phyloP scores from a whole-genome alignment of 2,113 vertebrate species.

The Salvelinus namaycush region DNA sequence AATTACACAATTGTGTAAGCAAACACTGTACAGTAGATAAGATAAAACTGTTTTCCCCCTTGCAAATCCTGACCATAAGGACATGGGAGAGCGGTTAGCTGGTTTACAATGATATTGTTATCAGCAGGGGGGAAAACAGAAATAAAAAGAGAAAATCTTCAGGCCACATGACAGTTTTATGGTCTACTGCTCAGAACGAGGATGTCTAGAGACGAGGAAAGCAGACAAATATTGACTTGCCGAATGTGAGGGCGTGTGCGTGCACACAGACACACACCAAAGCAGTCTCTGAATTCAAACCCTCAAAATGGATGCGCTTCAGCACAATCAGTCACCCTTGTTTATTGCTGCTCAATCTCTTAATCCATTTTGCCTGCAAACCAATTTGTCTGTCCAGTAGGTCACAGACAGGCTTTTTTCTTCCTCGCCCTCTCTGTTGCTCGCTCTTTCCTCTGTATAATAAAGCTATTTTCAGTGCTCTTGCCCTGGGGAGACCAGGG shows the following conservation, averaged over 20 bases:
- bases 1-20: conserved; percentile 44
- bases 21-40: conserved; percentile 52
- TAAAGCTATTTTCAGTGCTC: conserved; percentile 59
- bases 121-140: conserved; percentile 58
- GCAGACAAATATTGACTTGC: conserved; percentile 78
- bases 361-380: conserved; percentile 72
- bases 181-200: conserved; percentile 68
- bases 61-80: conserved; percentile 51
- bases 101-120: conserved; percentile 64
- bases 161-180: conserved; percentile 76
- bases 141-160: conserved; percentile 71
- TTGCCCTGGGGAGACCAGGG: conserved; percentile 56
- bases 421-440: neutral
- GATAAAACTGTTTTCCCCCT: conserved; percentile 45
- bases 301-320: conserved; percentile 66
- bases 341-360: conserved; percentile 50
- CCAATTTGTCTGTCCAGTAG: conserved; percentile 71
- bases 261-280: conserved; percentile 32
- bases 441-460: conserved; percentile 32
- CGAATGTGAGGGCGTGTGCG: conserved; percentile 21
- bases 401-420: conserved; percentile 50
- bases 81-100: conserved; percentile 60
- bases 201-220: conserved; percentile 72
- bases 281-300: conserved; percentile 54
- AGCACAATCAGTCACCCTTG: conserved; percentile 50